Evolutionary conservation across 2,888 invertebrate genomes (phyloP), one percentile per base, ranked within the genome.

Genomic region (Hemithea aestivaria): DNA sequence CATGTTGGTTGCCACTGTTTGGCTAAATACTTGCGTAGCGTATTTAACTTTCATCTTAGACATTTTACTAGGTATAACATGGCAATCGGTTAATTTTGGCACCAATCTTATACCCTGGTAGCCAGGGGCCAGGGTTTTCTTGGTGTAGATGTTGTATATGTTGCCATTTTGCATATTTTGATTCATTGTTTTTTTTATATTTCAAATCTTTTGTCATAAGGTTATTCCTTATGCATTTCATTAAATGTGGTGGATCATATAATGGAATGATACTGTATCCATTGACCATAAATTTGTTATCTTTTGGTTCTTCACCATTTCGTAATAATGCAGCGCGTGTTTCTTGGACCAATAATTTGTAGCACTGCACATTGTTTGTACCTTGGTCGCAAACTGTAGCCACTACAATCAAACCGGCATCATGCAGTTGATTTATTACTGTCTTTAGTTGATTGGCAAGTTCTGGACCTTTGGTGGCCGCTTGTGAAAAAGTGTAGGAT

Each of bases 311-410:
- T 20, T 37, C 12, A 8, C 37, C 36, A 30, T 20, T 38, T 33
- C 37, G 39, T 27, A 56, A 37, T 5, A 20, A 32, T n/a, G 11
- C 26, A 4, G 30, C 39, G 10, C 44, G n/a, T 20, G 53, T 45
- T 26, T 61, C 54, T 27, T 60, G 9, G 0, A 56, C 1, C 0
- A 61, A 20, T 7, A 35, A 26, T 36, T 56, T 59, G 1, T 58
- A 32, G 7, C 46, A 44, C 3, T 48, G 25, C 0, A 30, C 16
- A 34, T 59, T 62, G 20, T 49, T 52, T 5, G 58, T 35, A 7
- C 57, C 56, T 37, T 64, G 56, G 23, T 58, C 51, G 36, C 56
- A 58, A 1, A 58, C 44, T 4, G 53, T 49, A 10, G 52, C 56
- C 4, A 58, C 44, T 2, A 61, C 51, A 12, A 40, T 53, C 5